phyloP scores from a whole-genome alignment of 2,888 invertebrate genomes.

The Cephus nigrinus region DNA sequence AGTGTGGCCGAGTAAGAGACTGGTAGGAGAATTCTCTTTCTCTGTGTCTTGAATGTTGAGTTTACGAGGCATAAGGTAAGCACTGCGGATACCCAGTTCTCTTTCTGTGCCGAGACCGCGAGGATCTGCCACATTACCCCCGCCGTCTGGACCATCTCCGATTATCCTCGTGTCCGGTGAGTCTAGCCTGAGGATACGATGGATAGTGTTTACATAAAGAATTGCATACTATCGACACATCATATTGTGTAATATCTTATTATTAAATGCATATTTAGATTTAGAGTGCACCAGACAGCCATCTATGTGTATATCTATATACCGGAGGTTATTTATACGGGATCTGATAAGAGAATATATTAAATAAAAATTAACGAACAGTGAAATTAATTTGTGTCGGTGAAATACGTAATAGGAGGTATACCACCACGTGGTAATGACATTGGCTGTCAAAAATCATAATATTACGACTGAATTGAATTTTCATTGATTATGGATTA shows the following conservation, averaged over 20 bases:
- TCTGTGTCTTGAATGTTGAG: conserved; percentile 27
- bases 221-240: background rate
- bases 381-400: background rate
- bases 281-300: background rate
- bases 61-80: conserved; percentile 48
- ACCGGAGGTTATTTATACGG: background rate
- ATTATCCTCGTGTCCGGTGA: background rate
- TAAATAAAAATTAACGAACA: background rate
- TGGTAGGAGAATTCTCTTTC: conserved; percentile 50
- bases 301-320: background rate
- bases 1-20: conserved; percentile 26
- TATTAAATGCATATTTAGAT: background rate
- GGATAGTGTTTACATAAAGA: background rate
- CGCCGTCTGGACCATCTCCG: background rate
- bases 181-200: background rate
- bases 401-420: background rate
- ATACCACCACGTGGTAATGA: background rate
- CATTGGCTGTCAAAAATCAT: background rate
- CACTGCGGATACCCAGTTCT: conserved; percentile 56
- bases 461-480: background rate
- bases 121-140: conserved; percentile 48
- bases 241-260: background rate
- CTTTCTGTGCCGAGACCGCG: conserved; percentile 60
- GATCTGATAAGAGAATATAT: background rate
- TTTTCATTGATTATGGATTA: background rate